Percentiles rank a stretch among this genome's conserved stretches.
Conservation (phyloP, 2,113 vertebrate genomes). For the Gavialis gangeticus region DNA sequence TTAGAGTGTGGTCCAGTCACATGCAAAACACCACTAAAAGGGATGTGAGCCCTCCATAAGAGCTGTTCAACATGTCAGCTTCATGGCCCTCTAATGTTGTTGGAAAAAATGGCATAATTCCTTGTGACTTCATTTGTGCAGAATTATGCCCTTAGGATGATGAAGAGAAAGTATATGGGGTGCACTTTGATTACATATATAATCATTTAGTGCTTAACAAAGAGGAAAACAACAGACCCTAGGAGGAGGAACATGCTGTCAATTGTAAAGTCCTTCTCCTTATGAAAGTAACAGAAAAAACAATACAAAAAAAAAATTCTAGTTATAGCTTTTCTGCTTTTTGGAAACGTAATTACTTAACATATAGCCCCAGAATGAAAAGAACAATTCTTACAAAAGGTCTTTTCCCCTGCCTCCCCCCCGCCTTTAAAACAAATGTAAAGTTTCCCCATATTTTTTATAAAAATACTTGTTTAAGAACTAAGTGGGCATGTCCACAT, state of each 20-base stretch:
- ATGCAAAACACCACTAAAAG: not conserved
- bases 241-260: not conserved
- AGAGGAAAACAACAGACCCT: not conserved
- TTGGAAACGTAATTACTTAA: not conserved
- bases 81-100: constrained; percentile 1
- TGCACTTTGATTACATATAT: not conserved
- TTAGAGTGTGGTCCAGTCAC: not conserved
- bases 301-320: not conserved
- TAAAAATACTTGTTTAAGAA: not conserved
- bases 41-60: not conserved
- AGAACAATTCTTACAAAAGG: not conserved
- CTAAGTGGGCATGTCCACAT: too few species aligned
- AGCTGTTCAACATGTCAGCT: not conserved
- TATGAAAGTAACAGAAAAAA: not conserved
- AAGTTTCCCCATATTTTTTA: not conserved
- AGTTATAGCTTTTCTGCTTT: not conserved
- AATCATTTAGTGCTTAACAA: not conserved
- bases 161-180: not conserved
- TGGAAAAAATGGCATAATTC: constrained; percentile 18
- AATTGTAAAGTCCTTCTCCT: not conserved
- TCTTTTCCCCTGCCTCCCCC: too few species aligned
- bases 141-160: not conserved
- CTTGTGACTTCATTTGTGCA: not conserved
- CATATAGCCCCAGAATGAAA: not conserved
- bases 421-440: not conserved